Conservation (phyloP, 2,113 vertebrate genomes). For the Semicossyphus pulcher region DNA sequence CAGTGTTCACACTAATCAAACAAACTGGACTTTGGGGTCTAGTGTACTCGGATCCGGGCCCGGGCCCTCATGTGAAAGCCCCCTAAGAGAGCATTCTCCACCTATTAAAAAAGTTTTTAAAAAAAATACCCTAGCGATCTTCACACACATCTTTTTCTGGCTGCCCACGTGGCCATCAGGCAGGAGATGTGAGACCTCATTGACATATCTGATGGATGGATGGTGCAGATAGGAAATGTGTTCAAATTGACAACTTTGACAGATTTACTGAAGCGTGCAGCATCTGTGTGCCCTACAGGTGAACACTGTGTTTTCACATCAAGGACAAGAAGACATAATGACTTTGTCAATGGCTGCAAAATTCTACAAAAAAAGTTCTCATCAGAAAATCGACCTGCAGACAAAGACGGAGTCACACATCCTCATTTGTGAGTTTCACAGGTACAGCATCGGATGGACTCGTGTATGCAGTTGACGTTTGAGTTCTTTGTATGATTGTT, state of each 20-base stretch:
- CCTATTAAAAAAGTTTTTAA: no score
- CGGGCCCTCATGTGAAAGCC: no score
- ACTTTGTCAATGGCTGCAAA: constrained; percentile 7
- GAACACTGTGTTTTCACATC: constrained; percentile 11
- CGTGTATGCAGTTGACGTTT: no score
- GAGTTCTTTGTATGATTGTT: no score
- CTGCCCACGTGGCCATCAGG: neutral
- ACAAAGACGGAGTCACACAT: neutral
- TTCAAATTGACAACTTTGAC: neutral
- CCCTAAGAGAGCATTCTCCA: no score
- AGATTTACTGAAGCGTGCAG: neutral
- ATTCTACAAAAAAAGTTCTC: neutral
- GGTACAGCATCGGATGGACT: no score
- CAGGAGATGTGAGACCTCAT: constrained; percentile 2
- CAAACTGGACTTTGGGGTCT: no score
- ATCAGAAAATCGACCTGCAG: neutral
- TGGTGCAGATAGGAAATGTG: constrained; percentile 2
- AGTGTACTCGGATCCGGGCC: no score
- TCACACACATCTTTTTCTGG: no score
- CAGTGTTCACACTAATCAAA: no score
- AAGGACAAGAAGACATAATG: constrained; percentile 24
- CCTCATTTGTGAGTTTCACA: no score
- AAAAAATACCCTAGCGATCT: no score
- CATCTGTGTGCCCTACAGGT: neutral
- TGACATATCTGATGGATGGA: constrained; percentile 28